These are phyloP conservation scores for Trichosurus vulpecula DNA, from an alignment of 2,797 vertebrate species.

Conservation along the genomic window DNA sequence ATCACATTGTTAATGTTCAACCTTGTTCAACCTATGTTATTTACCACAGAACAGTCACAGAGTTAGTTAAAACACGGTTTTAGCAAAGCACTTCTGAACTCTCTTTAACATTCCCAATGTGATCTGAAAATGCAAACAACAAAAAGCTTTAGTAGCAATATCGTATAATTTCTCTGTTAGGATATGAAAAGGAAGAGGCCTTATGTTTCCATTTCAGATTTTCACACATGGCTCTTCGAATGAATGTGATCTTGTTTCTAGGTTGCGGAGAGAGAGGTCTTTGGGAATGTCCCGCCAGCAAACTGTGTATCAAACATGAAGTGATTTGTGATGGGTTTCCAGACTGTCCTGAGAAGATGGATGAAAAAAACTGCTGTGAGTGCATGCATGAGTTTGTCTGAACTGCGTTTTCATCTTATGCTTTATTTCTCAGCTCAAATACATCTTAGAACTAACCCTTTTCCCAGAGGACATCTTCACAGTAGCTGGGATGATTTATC, in stretches of 20 bases:
- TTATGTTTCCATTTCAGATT: neutral
- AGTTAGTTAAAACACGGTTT: neutral
- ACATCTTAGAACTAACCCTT: conserved; percentile 24
- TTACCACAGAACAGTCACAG: neutral
- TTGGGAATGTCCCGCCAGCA: conserved; percentile 93
- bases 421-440: conserved; percentile 13
- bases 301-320: conserved; percentile 89
- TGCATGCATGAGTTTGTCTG: neutral
- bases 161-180: conserved; percentile 9
- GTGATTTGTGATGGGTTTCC: conserved; percentile 97
- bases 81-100: neutral
- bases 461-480: conserved; percentile 34
- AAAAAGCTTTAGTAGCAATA: neutral
- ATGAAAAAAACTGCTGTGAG: conserved; percentile 97
- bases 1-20: neutral
- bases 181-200: neutral
- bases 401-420: neutral
- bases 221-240: neutral
- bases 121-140: neutral
- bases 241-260: conserved; percentile 76
- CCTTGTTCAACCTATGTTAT: neutral
- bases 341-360: conserved; percentile 92
- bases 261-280: conserved; percentile 94
- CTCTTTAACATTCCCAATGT: neutral
- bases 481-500: neutral